A percentile compares a stretch with the other conserved stretches of the same genome.
Conservation (phyloP, 2,888 invertebrate genomes). For the Lepetodrilus schrolli region DNA sequence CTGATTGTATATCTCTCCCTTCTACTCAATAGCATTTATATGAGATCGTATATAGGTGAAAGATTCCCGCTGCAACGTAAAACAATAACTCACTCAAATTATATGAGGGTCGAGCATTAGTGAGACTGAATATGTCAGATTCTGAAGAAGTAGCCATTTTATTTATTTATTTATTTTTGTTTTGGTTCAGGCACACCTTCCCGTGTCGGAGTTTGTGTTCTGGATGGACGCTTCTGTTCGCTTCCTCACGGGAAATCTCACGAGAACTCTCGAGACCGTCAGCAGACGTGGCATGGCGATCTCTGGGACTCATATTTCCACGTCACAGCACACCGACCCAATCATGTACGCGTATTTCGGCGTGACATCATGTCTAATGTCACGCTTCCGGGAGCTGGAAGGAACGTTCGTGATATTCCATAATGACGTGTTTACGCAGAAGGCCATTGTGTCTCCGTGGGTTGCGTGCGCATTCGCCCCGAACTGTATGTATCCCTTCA, state of each 20-base stretch:
- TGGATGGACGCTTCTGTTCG: conserved; percentile 5
- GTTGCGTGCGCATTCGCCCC: neutral
- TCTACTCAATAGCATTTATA: too few relatives aligned
- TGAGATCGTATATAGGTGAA: too few relatives aligned
- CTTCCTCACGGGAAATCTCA: neutral
- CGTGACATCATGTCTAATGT: neutral
- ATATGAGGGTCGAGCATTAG: too few relatives aligned
- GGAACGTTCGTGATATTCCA: conserved; percentile 17
- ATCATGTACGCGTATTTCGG: conserved; percentile 3
- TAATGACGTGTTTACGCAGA: neutral
- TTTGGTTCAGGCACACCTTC: neutral
- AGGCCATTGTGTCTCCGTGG: neutral
- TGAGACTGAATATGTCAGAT: too few relatives aligned
- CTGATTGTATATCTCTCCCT: too few relatives aligned
- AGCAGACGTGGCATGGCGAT: neutral
- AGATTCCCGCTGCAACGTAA: too few relatives aligned
- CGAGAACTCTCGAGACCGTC: neutral
- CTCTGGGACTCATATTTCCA: neutral
- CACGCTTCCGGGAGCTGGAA: neutral
- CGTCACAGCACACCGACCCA: neutral
- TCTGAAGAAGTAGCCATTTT: too few relatives aligned
- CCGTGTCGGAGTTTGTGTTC: neutral
- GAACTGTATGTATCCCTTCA: conserved; percentile 10
- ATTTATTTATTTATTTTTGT: too few relatives aligned
- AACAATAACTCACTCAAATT: too few relatives aligned